Evolutionary conservation across 2,797 vertebrate species (phyloP).

Genomic region (Scleropages formosus): DNA sequence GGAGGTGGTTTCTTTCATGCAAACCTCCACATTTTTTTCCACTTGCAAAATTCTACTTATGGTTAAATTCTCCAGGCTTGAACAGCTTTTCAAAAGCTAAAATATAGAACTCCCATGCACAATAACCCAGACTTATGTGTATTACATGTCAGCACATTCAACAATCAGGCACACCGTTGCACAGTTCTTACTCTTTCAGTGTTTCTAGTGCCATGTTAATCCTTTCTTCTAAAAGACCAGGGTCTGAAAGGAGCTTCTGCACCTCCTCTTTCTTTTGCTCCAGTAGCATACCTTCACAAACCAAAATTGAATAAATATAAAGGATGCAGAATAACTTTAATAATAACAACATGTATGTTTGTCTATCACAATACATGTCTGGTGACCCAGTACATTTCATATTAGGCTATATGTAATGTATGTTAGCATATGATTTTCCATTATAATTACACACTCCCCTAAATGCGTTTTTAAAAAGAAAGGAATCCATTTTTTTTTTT

Average conservation of each 20-base stretch:
- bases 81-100: neutral
- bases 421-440: no score
- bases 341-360: neutral
- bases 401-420: no score
- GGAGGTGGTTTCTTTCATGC: neutral
- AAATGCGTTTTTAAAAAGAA: no score
- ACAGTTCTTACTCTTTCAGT: slow-evolving; percentile 61
- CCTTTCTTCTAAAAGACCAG: slow-evolving; percentile 63
- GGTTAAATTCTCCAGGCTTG: neutral
- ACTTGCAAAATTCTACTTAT: neutral
- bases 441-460: no score
- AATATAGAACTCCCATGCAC: neutral
- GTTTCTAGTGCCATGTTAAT: slow-evolving; percentile 65
- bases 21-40: no score
- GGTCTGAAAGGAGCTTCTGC: slow-evolving; percentile 65
- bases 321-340: neutral
- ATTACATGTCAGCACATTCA: neutral
- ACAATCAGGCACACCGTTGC: neutral
- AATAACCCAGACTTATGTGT: neutral
- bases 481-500: no score
- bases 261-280: slow-evolving; percentile 70
- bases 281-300: slow-evolving; percentile 70
- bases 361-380: neutral
- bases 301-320: slow-evolving; percentile 12
- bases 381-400: no score